phyloP scores from a whole-genome alignment of 2,113 vertebrate genomes.

The Larimichthys crocea region DNA sequence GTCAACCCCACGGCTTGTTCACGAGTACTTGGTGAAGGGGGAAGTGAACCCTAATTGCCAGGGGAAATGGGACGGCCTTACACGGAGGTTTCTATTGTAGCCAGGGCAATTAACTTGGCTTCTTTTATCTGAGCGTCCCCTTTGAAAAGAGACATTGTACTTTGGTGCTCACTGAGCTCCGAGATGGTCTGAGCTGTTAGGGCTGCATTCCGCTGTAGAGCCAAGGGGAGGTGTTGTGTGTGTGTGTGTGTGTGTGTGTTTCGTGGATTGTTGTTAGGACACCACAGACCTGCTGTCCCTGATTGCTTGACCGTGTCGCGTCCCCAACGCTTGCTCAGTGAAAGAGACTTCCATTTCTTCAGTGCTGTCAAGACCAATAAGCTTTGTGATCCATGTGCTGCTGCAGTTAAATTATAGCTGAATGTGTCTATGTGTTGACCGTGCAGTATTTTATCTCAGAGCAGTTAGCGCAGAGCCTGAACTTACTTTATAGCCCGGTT shows the following conservation, averaged over 20 bases:
- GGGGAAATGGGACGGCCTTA: slow-evolving; percentile 70
- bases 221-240: slow-evolving; percentile 34
- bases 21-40: slow-evolving; percentile 37
- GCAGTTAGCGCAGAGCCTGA: slow-evolving; percentile 32
- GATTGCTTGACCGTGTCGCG: slow-evolving; percentile 49
- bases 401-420: slow-evolving; percentile 13
- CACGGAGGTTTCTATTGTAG: slow-evolving; percentile 73
- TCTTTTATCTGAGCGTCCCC: slow-evolving; percentile 67
- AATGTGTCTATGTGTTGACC: slow-evolving; percentile 16
- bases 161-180: slow-evolving; percentile 51
- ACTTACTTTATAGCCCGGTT: slow-evolving; percentile 45
- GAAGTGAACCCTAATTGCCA: slow-evolving; percentile 72
- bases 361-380: slow-evolving; percentile 45
- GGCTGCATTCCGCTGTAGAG: slow-evolving; percentile 49
- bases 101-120: slow-evolving; percentile 72
- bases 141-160: slow-evolving; percentile 73
- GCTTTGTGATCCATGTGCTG: slow-evolving; percentile 17
- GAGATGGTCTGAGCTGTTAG: slow-evolving; percentile 53
- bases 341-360: slow-evolving; percentile 47
- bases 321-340: slow-evolving; percentile 34
- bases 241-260: slow-evolving; percentile 20
- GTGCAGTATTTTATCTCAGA: slow-evolving; percentile 34
- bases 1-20: slow-evolving; percentile 46
- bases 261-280: slow-evolving; percentile 59
- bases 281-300: slow-evolving; percentile 36